These are phyloP conservation scores for Gobius niger DNA, from an alignment of 2,113 vertebrate genomes.

Conservation along the genomic window DNA sequence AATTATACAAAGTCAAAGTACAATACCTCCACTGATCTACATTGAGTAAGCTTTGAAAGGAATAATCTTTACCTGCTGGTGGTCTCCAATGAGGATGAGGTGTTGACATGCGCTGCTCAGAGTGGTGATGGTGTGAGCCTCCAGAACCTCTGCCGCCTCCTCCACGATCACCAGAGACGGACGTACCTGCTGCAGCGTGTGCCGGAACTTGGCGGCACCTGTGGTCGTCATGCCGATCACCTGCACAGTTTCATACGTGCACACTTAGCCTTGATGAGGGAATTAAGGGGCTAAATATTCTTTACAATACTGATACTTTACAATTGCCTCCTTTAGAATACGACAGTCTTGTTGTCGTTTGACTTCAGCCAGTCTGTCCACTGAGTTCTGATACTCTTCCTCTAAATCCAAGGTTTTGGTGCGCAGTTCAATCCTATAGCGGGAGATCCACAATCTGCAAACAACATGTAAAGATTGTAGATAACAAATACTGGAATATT, in stretches of 20 bases:
- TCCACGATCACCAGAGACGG: slow-evolving; percentile 88
- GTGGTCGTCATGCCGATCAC: slow-evolving; percentile 98
- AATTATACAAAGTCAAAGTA: too few relatives aligned
- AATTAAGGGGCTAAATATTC: too few relatives aligned
- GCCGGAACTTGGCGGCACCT: slow-evolving; percentile 90
- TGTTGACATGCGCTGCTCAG: slow-evolving; percentile 88
- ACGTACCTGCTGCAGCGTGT: slow-evolving; percentile 81
- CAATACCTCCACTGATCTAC: too few relatives aligned
- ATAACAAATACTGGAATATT: too few relatives aligned
- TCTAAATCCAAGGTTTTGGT: slow-evolving; percentile 66
- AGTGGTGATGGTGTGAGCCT: slow-evolving; percentile 92
- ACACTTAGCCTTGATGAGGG: not conserved
- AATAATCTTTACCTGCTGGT: slow-evolving; percentile 85
- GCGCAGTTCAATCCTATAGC: slow-evolving; percentile 78
- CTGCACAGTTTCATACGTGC: slow-evolving; percentile 6
- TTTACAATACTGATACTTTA: slow-evolving; percentile 25
- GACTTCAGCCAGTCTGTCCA: slow-evolving; percentile 82
- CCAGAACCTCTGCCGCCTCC: slow-evolving; percentile 94
- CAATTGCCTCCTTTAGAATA: slow-evolving; percentile 78
- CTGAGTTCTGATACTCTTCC: slow-evolving; percentile 78
- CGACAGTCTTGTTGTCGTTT: slow-evolving; percentile 80
- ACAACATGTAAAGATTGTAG: not conserved
- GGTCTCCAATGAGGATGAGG: slow-evolving; percentile 96
- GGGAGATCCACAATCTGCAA: slow-evolving; percentile 83
- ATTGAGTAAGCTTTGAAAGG: not conserved